Percentiles rank a stretch among this genome's conserved stretches.
phyloP scores from a whole-genome alignment of 1,140 invertebrate genomes.

The Agraylea sexmaculata region DNA sequence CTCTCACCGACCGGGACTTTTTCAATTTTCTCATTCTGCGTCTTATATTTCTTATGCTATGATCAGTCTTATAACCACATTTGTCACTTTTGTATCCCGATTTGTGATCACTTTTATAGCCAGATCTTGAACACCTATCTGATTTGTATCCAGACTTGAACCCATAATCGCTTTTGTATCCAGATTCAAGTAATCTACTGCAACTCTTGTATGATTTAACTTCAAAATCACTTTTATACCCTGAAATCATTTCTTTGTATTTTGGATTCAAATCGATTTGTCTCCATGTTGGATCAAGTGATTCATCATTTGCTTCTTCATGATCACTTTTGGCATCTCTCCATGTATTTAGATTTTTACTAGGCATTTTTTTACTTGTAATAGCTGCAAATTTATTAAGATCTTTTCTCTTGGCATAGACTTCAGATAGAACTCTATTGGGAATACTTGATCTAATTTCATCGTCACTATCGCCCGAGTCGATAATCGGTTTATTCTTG shows the following conservation, averaged over 20 bases:
- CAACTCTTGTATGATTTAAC: conserved; percentile 42
- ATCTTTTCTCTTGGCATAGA: conserved; percentile 40
- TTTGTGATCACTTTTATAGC: conserved; percentile 45
- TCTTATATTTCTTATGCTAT: conserved; percentile 41
- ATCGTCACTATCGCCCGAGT: conserved; percentile 34
- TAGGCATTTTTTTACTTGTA: conserved; percentile 31
- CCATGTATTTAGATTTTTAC: conserved; percentile 29
- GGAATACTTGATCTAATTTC: conserved; percentile 28
- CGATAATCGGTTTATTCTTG: conserved; percentile 38
- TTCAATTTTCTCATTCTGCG: conserved; percentile 38
- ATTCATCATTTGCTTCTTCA: conserved; percentile 39
- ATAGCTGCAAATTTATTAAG: conserved; percentile 33
- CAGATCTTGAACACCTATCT: conserved; percentile 39
- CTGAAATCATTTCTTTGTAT: conserved; percentile 44
- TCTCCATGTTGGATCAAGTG: conserved; percentile 45
- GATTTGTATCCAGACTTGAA: conserved; percentile 41
- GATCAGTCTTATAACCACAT: conserved; percentile 46
- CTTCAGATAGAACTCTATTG: conserved; percentile 35
- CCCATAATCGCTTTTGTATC: conserved; percentile 45
- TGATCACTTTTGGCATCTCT: conserved; percentile 38
- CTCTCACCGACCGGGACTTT: conserved; percentile 40
- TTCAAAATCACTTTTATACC: conserved; percentile 44
- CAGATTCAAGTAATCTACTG: conserved; percentile 45
- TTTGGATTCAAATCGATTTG: conserved; percentile 50
- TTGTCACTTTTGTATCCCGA: conserved; percentile 47